These are phyloP conservation scores for Simalia tracyae DNA, from an alignment of 2,797 vertebrate genomes.

Conservation along the genomic window DNA sequence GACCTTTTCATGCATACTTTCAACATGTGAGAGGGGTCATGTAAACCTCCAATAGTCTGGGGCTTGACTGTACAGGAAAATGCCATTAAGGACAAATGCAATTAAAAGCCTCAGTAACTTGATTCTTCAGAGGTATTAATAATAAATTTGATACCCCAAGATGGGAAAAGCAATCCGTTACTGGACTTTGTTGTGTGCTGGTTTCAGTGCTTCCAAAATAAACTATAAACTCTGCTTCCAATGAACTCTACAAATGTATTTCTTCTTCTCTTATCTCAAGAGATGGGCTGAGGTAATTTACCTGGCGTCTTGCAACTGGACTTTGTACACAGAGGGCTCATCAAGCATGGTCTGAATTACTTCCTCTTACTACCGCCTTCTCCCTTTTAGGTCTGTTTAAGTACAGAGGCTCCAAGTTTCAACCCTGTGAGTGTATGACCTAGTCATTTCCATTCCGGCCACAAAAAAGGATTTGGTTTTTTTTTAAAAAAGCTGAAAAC, in stretches of 20 bases:
- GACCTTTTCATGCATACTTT: not conserved
- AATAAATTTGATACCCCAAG: not conserved
- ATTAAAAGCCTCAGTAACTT: not conserved
- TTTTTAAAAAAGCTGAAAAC: not conserved
- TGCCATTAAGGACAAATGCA: conserved; percentile 1
- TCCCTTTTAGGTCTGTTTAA: conserved; percentile 2
- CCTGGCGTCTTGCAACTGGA: conserved; percentile 37
- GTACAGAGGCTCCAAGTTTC: not conserved
- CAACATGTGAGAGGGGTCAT: not conserved
- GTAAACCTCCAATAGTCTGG: not conserved
- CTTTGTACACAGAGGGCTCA: conserved; percentile 32
- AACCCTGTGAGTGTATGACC: not conserved
- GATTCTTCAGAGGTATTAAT: not conserved
- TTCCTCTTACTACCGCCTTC: conserved; percentile 42
- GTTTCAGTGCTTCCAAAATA: conserved; percentile 23
- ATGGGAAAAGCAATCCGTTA: not conserved
- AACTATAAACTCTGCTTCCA: conserved; percentile 8
- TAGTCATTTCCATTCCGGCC: conserved; percentile 17
- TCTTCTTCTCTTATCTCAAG: conserved; percentile 45
- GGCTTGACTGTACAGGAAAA: not conserved
- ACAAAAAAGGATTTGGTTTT: not conserved
- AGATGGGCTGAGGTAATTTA: conserved; percentile 46
- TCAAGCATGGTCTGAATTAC: conserved; percentile 22
- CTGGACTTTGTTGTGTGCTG: not conserved
- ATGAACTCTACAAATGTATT: not conserved